These are phyloP conservation scores for Whitmania pigra DNA, from an alignment of 1,140 invertebrate species.

Conservation along the genomic window DNA sequence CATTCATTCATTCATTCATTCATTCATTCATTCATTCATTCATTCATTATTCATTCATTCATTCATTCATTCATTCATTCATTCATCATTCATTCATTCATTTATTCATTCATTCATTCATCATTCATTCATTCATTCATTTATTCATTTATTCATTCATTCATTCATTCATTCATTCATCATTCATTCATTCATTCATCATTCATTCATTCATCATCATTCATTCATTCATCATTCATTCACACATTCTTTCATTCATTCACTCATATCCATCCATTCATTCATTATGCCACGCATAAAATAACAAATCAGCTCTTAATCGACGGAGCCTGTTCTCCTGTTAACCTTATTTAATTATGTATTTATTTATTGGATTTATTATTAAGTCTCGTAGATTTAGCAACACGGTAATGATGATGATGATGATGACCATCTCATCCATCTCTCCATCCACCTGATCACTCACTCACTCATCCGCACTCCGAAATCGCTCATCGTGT, in stretches of 20 bases:
- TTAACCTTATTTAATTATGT: too few relatives aligned
- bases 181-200: not conserved
- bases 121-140: not conserved
- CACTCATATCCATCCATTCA: not conserved
- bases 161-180: not conserved
- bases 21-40: not conserved
- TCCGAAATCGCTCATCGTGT: too few relatives aligned
- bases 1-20: not conserved
- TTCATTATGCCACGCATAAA: too few relatives aligned
- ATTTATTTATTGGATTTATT: too few relatives aligned
- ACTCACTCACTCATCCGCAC: too few relatives aligned
- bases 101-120: not conserved
- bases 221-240: too few relatives aligned
- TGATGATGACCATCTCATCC: too few relatives aligned
- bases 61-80: not conserved
- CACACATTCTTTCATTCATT: not conserved
- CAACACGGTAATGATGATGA: too few relatives aligned
- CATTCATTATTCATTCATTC: not conserved
- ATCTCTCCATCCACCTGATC: too few relatives aligned
- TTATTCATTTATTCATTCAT: conserved; percentile 8
- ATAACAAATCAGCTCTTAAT: too few relatives aligned
- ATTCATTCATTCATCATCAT: not conserved
- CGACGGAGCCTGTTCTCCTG: too few relatives aligned
- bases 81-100: not conserved
- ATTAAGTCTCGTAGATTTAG: too few relatives aligned